Base-by-base conservation (phyloP, 2,797 vertebrate species). In the Hypotaenidia philippensis region DNA sequence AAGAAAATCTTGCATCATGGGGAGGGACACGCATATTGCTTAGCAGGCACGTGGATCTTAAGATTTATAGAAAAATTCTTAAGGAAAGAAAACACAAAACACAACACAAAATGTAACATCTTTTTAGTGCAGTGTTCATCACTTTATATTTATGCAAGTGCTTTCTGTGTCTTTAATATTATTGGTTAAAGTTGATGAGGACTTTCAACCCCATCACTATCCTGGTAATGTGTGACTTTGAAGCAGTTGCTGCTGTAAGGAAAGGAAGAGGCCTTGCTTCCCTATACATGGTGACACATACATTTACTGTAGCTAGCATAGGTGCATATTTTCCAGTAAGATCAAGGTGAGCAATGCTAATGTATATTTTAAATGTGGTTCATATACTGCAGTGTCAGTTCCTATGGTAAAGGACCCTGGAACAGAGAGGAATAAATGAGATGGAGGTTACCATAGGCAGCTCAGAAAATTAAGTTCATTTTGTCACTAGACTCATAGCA, bases 361-460 rank as follows among this genome's bases (percentile, higher is more conserved):
- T 21, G 4, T 31, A 13, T 26, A n/a, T 56, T 69, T 83, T 69
- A 44, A 38, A 26, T 12, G 8, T 32, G 23, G 23, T 47, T 87
- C n/a, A 72, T 52, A 19, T 74, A 64, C 20, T 41, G 34, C 29
- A 70, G 16, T 44, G 32, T 26, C 27, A 53, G 18, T 65, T 60
- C 36, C 52, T n/a, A 38, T 32, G n/a, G 25, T 34, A n/a, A 74
- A 68, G 6, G 49, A 16, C 4, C 5, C 10, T 26, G 27, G 15
- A 27, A 55, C 9, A 65, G 40, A 53, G 20, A n/a, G n/a, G 23
- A 40, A 26, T 74, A 78, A 61, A 68, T 11, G 19, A 80, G 38
- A 26, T 20, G 32, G 27, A 59, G 36, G 29, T 64, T 41, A 49
- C 13, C 0, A 0, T 32, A 38, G 21, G n/a, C 27, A 64, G n/a